Evolutionary conservation across 2,888 invertebrate genomes (phyloP).

Genomic region (Drosophila ustulata): DNA sequence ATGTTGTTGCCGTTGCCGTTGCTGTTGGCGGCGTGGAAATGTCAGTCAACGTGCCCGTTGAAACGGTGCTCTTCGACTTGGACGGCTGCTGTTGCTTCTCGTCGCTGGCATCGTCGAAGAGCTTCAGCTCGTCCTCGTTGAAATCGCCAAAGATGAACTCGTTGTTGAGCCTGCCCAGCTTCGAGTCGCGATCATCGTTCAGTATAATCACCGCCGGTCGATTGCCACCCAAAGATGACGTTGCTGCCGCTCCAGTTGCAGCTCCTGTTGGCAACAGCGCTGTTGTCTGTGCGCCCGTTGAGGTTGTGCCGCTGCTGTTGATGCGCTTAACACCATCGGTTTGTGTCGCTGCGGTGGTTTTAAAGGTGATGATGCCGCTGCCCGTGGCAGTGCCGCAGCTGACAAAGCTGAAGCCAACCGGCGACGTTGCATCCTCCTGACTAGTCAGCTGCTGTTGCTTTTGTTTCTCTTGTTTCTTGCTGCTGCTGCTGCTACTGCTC

Average conservation of each 20-base stretch:
- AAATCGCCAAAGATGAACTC: conserved; percentile 89
- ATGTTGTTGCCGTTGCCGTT: conserved; percentile 33
- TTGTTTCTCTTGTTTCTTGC: conserved; percentile 25
- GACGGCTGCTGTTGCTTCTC: conserved; percentile 3
- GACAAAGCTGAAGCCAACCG: conserved; percentile 27
- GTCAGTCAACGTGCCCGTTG: conserved; percentile 16
- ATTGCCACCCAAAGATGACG: conserved; percentile 37
- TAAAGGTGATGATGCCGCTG: conserved; percentile 25
- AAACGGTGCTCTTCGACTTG: conserved; percentile 19
- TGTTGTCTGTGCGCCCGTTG: conserved; percentile 19
- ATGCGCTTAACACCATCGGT: conserved; percentile 60
- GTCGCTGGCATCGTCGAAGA: conserved; percentile 70
- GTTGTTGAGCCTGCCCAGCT: conserved; percentile 86
- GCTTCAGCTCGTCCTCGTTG: conserved; percentile 84
- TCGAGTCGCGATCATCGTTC: conserved; percentile 86
- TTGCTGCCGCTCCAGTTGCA: background rate
- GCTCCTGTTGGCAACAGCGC: background rate
- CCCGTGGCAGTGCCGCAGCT: conserved; percentile 14
- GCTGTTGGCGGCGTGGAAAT: conserved; percentile 16
- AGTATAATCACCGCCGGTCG: conserved; percentile 91
- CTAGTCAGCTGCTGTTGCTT: conserved; percentile 41
- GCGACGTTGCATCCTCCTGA: conserved; percentile 52
- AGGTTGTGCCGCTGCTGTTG: conserved; percentile 23
- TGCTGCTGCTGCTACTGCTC: conserved; percentile 24
- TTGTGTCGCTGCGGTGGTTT: conserved; percentile 66